These are phyloP conservation scores for Tetragnatha versicolor DNA, from an alignment of 1,140 invertebrate species.

Conservation along the genomic window DNA sequence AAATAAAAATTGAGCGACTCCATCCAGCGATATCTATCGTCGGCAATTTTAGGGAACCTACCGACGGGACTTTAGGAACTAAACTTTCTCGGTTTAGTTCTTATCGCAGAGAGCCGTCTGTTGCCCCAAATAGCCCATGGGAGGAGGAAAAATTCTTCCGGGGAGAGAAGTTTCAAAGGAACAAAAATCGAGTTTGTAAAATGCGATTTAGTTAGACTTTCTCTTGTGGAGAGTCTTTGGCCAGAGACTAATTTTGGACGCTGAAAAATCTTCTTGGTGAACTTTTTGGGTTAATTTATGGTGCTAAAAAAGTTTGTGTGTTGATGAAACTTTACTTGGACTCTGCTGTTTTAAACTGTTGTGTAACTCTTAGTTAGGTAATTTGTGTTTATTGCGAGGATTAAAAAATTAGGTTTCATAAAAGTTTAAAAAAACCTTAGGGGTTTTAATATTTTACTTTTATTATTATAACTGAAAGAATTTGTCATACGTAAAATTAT, in stretches of 20 bases:
- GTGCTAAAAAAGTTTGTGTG: too few relatives aligned
- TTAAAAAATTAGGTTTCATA: too few relatives aligned
- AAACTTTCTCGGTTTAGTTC: slow-evolving; percentile 9
- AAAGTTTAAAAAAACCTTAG: too few relatives aligned
- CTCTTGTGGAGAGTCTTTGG: not conserved
- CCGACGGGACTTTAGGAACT: not conserved
- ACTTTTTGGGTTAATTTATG: not conserved
- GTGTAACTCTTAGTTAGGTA: too few relatives aligned
- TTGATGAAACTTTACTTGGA: too few relatives aligned
- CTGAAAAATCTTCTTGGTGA: not conserved
- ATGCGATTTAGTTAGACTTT: slow-evolving; percentile 37
- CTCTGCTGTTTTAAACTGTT: too few relatives aligned
- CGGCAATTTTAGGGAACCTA: slow-evolving; percentile 2
- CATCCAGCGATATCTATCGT: slow-evolving; percentile 9
- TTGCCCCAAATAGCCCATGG: slow-evolving; percentile 27
- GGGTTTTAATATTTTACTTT: too few relatives aligned
- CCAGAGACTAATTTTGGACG: slow-evolving; percentile 7
- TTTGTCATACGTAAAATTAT: too few relatives aligned
- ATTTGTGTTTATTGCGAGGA: too few relatives aligned
- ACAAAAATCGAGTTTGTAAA: slow-evolving; percentile 32
- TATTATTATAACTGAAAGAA: too few relatives aligned
- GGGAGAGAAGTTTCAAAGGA: not conserved
- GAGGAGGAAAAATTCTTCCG: not conserved
- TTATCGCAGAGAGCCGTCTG: slow-evolving; percentile 21
- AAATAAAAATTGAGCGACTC: not conserved